Conservation (phyloP, 2,113 vertebrate genomes). For the Oplegnathus fasciatus region DNA sequence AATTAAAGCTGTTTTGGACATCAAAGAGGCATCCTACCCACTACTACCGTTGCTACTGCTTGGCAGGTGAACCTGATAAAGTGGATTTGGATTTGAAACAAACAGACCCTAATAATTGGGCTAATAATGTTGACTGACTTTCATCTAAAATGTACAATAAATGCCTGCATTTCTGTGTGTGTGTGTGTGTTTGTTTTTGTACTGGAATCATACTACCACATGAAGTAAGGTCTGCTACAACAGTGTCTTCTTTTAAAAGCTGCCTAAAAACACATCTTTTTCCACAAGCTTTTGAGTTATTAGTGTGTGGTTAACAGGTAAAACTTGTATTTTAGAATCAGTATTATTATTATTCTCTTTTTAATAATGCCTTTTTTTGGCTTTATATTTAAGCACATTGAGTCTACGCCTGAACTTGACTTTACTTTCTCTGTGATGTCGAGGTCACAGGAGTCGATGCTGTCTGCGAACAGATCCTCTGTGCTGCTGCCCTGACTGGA, state of each 20-base stretch:
- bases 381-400: no score
- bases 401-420: no score
- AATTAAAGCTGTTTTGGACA: not conserved
- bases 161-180: not conserved
- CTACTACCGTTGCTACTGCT: no score
- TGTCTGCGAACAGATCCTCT: slow-evolving; percentile 95
- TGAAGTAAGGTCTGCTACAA: no score
- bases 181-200: not conserved
- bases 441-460: slow-evolving; percentile 95
- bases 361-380: no score
- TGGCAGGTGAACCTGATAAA: not conserved
- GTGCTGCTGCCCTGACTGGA: slow-evolving; percentile 95
- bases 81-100: not conserved
- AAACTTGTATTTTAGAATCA: no score
- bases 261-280: no score
- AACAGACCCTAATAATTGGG: not conserved
- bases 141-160: not conserved
- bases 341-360: no score
- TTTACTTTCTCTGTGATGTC: slow-evolving; percentile 97
- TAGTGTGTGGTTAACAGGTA: no score
- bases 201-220: no score
- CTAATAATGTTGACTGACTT: not conserved
- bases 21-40: not conserved
- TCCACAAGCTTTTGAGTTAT: no score
- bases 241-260: no score